A percentile compares a stretch with the other conserved stretches of the same genome.
Evolutionary conservation across 2,113 vertebrate species (phyloP).

Genomic region (Octodon degus): DNA sequence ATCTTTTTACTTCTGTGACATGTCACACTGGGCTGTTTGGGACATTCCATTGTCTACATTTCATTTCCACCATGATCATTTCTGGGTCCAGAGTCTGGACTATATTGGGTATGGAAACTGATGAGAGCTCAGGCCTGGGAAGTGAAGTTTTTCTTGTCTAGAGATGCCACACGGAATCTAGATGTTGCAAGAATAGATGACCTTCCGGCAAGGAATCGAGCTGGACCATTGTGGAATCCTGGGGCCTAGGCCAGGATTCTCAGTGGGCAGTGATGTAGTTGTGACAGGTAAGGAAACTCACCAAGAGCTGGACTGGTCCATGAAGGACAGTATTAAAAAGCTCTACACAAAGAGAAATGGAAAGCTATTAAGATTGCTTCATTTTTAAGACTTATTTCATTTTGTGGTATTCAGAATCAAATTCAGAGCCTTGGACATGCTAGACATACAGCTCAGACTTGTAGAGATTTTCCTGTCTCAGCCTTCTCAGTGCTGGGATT

Average conservation of each 20-base stretch:
- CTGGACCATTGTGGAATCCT: neutral
- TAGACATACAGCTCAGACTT: too few species aligned
- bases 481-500: too few species aligned
- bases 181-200: neutral
- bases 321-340: neutral
- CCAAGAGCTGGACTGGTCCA: neutral
- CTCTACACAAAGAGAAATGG: neutral
- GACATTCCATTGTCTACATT: neutral
- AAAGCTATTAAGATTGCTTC: neutral
- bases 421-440: neutral
- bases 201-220: neutral
- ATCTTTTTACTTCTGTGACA: neutral
- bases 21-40: neutral
- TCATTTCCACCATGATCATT: constrained; percentile 29
- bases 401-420: neutral
- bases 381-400: neutral
- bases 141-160: neutral
- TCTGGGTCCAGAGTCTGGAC: constrained; percentile 5
- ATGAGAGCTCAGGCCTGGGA: neutral
- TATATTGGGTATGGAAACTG: neutral
- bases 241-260: neutral
- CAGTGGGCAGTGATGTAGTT: too few species aligned
- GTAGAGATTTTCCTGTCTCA: too few species aligned
- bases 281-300: neutral
- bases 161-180: neutral